A percentile compares a stretch with the other conserved stretches of the same genome.
Conservation (phyloP, 2,113 vertebrate genomes). For the Hemibates koningsi region DNA sequence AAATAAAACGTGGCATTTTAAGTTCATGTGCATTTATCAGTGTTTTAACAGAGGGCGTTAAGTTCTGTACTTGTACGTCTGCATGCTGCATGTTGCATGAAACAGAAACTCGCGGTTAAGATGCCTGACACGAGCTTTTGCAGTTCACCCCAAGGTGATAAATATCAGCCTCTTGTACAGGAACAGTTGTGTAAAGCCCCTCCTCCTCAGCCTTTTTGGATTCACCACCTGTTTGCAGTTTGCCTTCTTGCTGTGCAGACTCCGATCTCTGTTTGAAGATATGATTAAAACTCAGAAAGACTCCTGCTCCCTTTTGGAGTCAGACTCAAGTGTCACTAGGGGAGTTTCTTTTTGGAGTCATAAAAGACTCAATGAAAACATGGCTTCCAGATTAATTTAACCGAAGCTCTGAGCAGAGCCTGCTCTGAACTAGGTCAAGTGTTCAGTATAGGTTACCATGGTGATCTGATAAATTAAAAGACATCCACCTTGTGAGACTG, state of each 20-base stretch:
- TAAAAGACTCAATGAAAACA: not conserved
- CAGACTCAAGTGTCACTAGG: not conserved
- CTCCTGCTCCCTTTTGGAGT: not conserved
- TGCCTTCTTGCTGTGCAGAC: not conserved
- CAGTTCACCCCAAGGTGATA: not conserved
- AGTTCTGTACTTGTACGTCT: not conserved
- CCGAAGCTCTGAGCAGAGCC: not conserved
- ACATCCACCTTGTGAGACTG: not conserved
- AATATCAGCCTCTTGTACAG: not conserved
- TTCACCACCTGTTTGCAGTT: not conserved
- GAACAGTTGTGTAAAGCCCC: not conserved
- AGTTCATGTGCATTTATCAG: not conserved
- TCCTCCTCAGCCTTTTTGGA: not conserved
- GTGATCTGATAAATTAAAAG: not conserved
- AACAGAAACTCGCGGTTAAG: not conserved
- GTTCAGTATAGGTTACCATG: not conserved
- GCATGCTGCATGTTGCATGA: not conserved
- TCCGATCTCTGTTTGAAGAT: not conserved
- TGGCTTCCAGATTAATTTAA: not conserved
- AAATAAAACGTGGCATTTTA: fast-evolving
- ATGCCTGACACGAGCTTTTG: not conserved
- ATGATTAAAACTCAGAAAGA: not conserved
- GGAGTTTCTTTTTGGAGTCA: not conserved
- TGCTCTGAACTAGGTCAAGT: not conserved
- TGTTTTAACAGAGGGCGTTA: not conserved